phyloP scores from a whole-genome alignment of 2,888 invertebrate genomes.

The Patella caerulea region DNA sequence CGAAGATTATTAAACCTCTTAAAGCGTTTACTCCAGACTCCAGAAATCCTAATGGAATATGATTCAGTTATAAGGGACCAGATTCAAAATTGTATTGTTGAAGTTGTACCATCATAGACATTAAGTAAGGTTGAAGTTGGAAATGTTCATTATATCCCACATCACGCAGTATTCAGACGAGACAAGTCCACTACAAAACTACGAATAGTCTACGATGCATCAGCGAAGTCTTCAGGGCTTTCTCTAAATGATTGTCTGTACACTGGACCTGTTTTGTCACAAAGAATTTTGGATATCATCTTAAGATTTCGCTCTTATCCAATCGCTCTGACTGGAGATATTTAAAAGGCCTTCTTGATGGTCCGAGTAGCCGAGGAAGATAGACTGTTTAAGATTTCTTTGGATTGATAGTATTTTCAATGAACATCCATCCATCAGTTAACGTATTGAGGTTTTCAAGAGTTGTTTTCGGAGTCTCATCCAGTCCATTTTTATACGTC shows the following conservation, averaged over 20 bases:
- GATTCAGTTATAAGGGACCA: neutral
- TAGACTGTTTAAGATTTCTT: neutral
- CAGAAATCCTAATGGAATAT: neutral
- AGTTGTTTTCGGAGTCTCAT: neutral
- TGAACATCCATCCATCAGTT: neutral
- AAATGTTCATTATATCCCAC: neutral
- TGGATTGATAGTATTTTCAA: neutral
- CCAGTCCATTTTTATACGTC: slow-evolving; percentile 6
- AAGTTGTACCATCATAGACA: neutral
- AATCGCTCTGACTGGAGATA: neutral
- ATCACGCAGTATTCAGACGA: neutral
- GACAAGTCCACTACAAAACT: neutral
- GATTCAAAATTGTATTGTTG: neutral
- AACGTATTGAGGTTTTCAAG: neutral
- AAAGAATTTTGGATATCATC: neutral
- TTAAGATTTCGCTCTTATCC: slow-evolving; percentile 2
- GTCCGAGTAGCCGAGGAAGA: neutral
- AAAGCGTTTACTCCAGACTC: neutral
- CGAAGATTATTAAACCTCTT: neutral
- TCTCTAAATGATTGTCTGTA: neutral
- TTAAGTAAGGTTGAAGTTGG: neutral
- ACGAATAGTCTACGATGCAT: neutral
- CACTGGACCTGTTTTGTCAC: neutral
- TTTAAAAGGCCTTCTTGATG: neutral
- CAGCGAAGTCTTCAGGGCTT: neutral